Conservation (phyloP, 2,797 vertebrate species). For the Jordanella pulchra region DNA sequence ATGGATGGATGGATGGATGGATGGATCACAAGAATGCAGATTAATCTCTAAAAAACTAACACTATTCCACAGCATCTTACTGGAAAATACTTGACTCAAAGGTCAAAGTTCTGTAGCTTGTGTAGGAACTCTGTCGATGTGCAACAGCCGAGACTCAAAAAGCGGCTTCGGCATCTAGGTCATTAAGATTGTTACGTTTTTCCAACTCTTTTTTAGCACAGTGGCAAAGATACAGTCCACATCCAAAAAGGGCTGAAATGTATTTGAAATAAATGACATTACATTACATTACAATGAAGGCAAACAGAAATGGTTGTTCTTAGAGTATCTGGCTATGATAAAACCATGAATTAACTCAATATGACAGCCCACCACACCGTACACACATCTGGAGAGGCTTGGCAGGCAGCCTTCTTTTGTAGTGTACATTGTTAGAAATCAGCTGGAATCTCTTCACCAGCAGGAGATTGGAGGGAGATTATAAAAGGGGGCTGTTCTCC, state of each 20-base stretch:
- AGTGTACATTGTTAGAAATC: slow-evolving; percentile 53
- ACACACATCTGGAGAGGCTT: slow-evolving; percentile 18
- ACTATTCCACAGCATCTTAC: no score
- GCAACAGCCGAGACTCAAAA: slow-evolving; percentile 8
- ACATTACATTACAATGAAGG: slow-evolving; percentile 42
- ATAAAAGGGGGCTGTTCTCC: slow-evolving; percentile 38
- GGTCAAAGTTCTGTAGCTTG: no score
- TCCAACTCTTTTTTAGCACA: slow-evolving; percentile 28
- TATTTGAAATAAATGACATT: slow-evolving; percentile 36
- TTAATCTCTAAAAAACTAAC: no score
- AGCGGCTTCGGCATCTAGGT: slow-evolving; percentile 36
- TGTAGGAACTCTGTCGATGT: slow-evolving; percentile 21
- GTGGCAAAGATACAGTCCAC: slow-evolving; percentile 39
- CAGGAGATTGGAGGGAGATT: slow-evolving; percentile 30
- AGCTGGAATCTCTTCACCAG: slow-evolving; percentile 46
- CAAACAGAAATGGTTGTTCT: slow-evolving; percentile 42
- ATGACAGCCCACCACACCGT: slow-evolving; percentile 19
- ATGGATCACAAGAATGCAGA: no score
- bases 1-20: no score
- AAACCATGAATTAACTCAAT: slow-evolving; percentile 60
- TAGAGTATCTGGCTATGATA: slow-evolving; percentile 34
- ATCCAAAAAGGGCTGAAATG: slow-evolving; percentile 30
- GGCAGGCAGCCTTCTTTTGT: slow-evolving; percentile 43
- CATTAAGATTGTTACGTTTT: slow-evolving; percentile 45
- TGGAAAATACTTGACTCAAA: no score